These are phyloP conservation scores for Tauraco erythrolophus DNA, from an alignment of 2,113 vertebrate species.

Conservation along the genomic window DNA sequence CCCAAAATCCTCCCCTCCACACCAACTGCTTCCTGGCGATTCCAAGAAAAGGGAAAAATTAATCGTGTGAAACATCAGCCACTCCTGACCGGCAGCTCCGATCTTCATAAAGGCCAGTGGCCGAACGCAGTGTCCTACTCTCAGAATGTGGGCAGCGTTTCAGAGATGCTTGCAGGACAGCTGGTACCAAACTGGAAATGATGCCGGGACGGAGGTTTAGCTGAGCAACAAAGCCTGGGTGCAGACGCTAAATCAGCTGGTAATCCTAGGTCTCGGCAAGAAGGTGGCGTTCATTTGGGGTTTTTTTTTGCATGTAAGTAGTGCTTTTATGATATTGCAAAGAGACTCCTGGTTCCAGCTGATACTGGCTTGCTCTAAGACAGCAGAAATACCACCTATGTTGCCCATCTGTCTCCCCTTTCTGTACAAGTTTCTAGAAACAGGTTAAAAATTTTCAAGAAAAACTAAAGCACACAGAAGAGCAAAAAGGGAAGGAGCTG, in stretches of 20 bases:
- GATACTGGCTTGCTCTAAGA: not conserved
- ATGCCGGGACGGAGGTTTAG: not conserved
- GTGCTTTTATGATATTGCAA: not conserved
- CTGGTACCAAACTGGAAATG: not conserved
- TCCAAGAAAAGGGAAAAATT: not conserved
- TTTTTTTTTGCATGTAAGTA: not conserved
- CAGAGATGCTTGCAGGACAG: not conserved
- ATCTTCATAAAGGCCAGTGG: not conserved
- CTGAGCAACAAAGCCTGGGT: not conserved
- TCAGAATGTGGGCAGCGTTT: not conserved
- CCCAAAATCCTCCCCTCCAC: not conserved
- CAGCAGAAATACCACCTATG: not conserved
- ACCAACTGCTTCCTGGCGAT: not conserved
- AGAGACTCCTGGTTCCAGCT: not conserved
- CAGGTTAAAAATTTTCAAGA: not conserved
- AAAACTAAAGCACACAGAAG: not conserved
- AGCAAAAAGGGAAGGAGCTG: not conserved
- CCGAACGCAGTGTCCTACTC: not conserved
- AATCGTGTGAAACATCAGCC: accelerated
- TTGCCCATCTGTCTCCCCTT: not conserved
- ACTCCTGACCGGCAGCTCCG: not conserved
- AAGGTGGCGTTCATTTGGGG: not conserved
- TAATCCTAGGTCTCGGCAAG: not conserved
- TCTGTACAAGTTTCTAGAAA: not conserved
- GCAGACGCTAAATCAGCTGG: not conserved